Percentiles rank a stretch among this genome's conserved stretches.
These are phyloP conservation scores for Atrina japonica DNA, from an alignment of 2,888 invertebrate species.

Conservation along the genomic window DNA sequence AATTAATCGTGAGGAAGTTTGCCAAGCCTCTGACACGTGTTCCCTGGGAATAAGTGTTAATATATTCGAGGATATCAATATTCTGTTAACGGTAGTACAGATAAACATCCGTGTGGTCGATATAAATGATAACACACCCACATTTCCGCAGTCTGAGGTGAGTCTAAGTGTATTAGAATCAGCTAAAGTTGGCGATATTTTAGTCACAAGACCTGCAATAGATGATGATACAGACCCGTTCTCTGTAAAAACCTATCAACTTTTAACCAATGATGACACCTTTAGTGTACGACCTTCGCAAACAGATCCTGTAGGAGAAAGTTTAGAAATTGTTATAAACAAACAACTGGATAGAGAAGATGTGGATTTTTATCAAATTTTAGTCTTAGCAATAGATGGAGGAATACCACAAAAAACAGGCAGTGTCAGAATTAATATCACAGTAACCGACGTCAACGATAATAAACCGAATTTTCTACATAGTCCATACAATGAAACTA, in stretches of 20 bases:
- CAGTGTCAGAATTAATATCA: slow-evolving; percentile 50
- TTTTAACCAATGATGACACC: slow-evolving; percentile 54
- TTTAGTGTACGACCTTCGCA: slow-evolving; percentile 56
- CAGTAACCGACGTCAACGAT: slow-evolving; percentile 63
- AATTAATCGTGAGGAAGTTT: slow-evolving; percentile 69
- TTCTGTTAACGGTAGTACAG: slow-evolving; percentile 59
- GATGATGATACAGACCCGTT: slow-evolving; percentile 63
- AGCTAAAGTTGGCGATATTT: slow-evolving; percentile 45
- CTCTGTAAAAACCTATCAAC: slow-evolving; percentile 56
- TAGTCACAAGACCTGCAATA: slow-evolving; percentile 57
- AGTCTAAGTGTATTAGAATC: slow-evolving; percentile 59
- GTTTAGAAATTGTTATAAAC: slow-evolving; percentile 66
- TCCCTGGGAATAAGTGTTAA: slow-evolving; percentile 63
- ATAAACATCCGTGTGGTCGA: slow-evolving; percentile 62
- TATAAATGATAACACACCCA: slow-evolving; percentile 69
- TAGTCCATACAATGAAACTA: slow-evolving; percentile 46
- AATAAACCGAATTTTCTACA: slow-evolving; percentile 57
- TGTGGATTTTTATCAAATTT: slow-evolving; percentile 58
- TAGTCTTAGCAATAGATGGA: slow-evolving; percentile 63
- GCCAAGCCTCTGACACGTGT: slow-evolving; percentile 53
- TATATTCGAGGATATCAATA: slow-evolving; percentile 44
- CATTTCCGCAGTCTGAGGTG: slow-evolving; percentile 51
- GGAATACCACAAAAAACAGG: slow-evolving; percentile 59
- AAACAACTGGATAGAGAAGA: slow-evolving; percentile 67
- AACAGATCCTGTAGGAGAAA: slow-evolving; percentile 53